Conservation (phyloP, 2,888 invertebrate species). For the Sarcophaga caerulescens region DNA sequence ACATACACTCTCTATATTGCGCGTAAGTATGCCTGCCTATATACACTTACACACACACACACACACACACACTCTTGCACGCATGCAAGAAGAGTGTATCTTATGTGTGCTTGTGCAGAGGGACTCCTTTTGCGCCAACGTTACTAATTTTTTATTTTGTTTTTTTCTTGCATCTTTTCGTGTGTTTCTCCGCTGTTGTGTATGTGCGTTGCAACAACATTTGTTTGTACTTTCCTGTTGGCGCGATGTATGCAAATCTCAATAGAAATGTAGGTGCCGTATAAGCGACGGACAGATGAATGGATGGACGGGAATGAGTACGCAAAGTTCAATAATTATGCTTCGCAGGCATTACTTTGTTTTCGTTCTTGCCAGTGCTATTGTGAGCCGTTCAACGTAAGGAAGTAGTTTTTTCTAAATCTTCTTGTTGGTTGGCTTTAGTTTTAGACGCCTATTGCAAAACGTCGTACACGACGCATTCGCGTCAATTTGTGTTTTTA, state of each 20-base stretch:
- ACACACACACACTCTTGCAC: neutral
- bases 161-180: constrained; percentile 9
- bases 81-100: neutral
- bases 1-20: neutral
- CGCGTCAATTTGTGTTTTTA: constrained; percentile 30
- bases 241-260: constrained; percentile 39
- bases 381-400: constrained; percentile 46
- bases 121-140: constrained; percentile 45
- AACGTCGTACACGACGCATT: constrained; percentile 61
- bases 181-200: neutral
- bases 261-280: constrained; percentile 21
- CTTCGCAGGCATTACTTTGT: constrained; percentile 44
- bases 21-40: constrained; percentile 2
- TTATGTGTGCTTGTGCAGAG: neutral
- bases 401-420: constrained; percentile 62
- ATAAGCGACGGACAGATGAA: neutral
- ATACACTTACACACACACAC: no score
- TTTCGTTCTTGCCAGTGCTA: constrained; percentile 31
- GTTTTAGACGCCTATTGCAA: constrained; percentile 64
- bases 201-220: constrained; percentile 6
- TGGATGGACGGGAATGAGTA: neutral
- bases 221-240: constrained; percentile 30
- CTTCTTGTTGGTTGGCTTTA: constrained; percentile 63
- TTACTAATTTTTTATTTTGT: constrained; percentile 12
- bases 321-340: constrained; percentile 62